Conservation (phyloP, 2,113 vertebrate species). For the Saimiri boliviensis region DNA sequence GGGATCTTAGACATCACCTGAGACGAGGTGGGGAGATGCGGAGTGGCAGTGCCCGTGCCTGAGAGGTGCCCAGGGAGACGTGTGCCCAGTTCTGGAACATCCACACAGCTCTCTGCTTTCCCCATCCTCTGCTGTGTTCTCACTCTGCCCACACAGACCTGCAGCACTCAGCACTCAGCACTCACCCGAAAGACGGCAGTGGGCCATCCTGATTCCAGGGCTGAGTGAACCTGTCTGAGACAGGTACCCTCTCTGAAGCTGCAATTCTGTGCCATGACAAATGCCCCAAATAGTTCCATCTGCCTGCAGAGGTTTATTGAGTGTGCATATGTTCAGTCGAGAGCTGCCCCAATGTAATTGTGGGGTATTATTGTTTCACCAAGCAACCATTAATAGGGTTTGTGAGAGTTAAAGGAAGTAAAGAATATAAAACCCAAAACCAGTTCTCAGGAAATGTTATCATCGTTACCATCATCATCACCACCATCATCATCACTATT, state of each 20-base stretch:
- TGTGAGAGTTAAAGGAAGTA: not conserved
- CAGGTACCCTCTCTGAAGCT: not conserved
- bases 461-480: fast-evolving
- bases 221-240: not conserved
- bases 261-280: not conserved
- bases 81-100: fast-evolving
- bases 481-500: fast-evolving
- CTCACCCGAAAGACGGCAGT: not conserved
- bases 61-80: fast-evolving
- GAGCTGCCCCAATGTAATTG: not conserved
- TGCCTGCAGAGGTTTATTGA: too few relatives aligned
- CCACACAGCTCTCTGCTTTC: not conserved
- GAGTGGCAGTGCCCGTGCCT: fast-evolving
- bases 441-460: not conserved
- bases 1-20: not conserved
- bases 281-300: fast-evolving
- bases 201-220: not conserved
- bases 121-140: not conserved
- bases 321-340: fast-evolving
- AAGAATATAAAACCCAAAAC: not conserved
- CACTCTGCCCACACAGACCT: not conserved
- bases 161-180: not conserved
- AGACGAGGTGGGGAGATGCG: fast-evolving
- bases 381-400: not conserved
- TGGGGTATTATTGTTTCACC: too few relatives aligned